phyloP scores from a whole-genome alignment of 2,113 vertebrate genomes.

The Indicator indicator region DNA sequence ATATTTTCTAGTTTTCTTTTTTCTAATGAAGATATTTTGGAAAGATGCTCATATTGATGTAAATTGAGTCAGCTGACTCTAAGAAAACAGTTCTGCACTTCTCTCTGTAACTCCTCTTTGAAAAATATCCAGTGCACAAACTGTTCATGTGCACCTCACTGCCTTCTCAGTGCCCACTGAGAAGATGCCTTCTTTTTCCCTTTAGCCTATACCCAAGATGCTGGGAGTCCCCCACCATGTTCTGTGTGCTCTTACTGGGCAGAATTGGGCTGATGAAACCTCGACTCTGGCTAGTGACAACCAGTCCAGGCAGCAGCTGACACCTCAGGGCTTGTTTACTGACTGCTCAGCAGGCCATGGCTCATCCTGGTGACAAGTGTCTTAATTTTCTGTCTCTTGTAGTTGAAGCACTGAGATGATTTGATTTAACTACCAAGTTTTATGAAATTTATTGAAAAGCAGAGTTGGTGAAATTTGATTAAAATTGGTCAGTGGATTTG shows the following conservation, averaged over 20 bases:
- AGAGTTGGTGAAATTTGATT: background rate
- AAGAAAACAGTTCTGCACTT: background rate
- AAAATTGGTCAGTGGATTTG: background rate
- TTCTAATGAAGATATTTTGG: background rate
- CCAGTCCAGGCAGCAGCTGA: background rate
- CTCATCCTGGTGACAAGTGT: rapidly evolving
- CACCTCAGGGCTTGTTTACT: background rate
- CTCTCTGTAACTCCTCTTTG: background rate
- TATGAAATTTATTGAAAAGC: background rate
- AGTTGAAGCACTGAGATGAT: background rate
- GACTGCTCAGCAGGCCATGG: rapidly evolving
- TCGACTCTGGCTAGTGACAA: background rate
- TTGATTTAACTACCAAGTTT: background rate
- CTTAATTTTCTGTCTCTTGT: background rate
- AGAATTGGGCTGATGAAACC: background rate
- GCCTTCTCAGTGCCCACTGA: background rate
- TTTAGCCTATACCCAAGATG: background rate
- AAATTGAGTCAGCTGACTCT: background rate
- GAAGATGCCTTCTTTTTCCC: background rate
- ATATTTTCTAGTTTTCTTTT: background rate
- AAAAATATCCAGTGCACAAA: background rate
- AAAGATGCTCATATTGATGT: background rate
- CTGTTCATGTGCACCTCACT: background rate
- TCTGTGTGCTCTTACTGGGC: background rate
- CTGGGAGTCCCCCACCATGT: rapidly evolving